Evolutionary conservation across 1,140 invertebrate genomes (phyloP).

Genomic region (Pemphigus obesinymphae): DNA sequence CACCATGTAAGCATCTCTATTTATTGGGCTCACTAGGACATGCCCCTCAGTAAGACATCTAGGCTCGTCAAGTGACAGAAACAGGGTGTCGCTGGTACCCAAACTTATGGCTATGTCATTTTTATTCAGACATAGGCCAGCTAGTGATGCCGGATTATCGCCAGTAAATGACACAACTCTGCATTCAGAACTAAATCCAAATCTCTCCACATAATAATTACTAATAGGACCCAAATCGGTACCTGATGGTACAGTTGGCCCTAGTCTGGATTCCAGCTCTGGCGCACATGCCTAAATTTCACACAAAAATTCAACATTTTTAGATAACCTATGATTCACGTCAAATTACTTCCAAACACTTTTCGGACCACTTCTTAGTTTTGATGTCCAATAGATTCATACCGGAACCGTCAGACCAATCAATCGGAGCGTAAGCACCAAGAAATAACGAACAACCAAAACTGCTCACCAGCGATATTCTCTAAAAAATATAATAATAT

Average conservation of each 20-base stretch:
- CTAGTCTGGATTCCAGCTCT: slow-evolving; percentile 65
- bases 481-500: slow-evolving; percentile 57
- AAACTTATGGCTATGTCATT: slow-evolving; percentile 84
- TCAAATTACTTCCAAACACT: slow-evolving; percentile 63
- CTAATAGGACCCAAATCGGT: slow-evolving; percentile 68
- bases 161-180: slow-evolving; percentile 85
- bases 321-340: neutral
- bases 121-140: slow-evolving; percentile 70
- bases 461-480: slow-evolving; percentile 89
- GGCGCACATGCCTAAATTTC: slow-evolving; percentile 54
- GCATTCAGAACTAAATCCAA: slow-evolving; percentile 75
- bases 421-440: slow-evolving; percentile 86
- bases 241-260: slow-evolving; percentile 64
- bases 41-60: slow-evolving; percentile 70
- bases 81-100: slow-evolving; percentile 88
- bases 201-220: slow-evolving; percentile 58
- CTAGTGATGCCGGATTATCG: slow-evolving; percentile 84
- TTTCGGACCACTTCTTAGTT: slow-evolving; percentile 69
- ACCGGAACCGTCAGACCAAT: slow-evolving; percentile 87
- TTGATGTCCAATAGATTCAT: slow-evolving; percentile 92
- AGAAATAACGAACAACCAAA: slow-evolving; percentile 84
- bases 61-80: slow-evolving; percentile 70
- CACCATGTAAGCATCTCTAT: slow-evolving; percentile 73
- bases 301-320: neutral
- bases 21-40: slow-evolving; percentile 79